Conservation (phyloP, 2,113 vertebrate species). For the Ageneiosus marmoratus region DNA sequence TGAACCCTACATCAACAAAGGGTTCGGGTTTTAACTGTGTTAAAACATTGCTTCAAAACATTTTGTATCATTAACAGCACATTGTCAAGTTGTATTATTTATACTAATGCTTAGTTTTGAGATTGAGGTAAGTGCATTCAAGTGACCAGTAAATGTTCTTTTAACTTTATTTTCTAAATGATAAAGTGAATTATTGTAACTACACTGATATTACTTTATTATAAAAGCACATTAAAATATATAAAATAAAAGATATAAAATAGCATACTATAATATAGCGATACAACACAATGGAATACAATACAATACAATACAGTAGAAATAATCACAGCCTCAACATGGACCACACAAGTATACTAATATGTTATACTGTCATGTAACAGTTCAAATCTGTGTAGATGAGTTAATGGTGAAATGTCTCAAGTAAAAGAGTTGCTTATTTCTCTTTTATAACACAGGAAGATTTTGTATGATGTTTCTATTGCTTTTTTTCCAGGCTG, state of each 20-base stretch:
- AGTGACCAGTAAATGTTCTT: not conserved
- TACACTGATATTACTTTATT: not conserved
- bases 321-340: not conserved
- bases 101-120: not conserved
- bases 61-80: not conserved
- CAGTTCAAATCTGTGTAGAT: not conserved
- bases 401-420: not conserved
- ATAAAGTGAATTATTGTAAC: not conserved
- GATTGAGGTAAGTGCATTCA: not conserved
- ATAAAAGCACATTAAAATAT: not conserved
- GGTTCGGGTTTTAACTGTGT: no score
- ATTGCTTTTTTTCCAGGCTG: slow-evolving; percentile 74
- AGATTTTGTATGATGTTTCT: not conserved
- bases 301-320: no score
- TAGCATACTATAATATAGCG: no score
- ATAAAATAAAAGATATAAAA: not conserved
- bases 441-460: not conserved
- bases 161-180: not conserved
- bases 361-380: not conserved
- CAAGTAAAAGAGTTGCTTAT: not conserved
- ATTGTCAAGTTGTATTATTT: not conserved
- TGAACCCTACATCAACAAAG: not conserved
- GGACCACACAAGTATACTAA: no score
- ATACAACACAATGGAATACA: no score
- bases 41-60: not conserved